A percentile compares a stretch with the other conserved stretches of the same genome.
phyloP scores from a whole-genome alignment of 2,888 invertebrate genomes.

The Drosophila anomelani region DNA sequence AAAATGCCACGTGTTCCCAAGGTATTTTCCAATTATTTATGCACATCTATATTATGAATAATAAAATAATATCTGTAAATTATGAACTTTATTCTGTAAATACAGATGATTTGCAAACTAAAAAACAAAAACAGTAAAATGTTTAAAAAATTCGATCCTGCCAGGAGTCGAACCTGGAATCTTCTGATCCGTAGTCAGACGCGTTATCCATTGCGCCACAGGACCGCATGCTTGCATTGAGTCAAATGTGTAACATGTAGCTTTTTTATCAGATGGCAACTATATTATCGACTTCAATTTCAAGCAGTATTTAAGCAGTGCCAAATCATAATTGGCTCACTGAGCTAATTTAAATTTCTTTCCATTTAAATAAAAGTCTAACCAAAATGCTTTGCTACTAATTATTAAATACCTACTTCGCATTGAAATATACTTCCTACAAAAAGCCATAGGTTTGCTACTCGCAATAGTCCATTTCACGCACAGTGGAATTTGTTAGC shows the following conservation, averaged over 20 bases:
- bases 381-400: not conserved
- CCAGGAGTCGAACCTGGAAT: conserved; percentile 84
- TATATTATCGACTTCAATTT: not conserved
- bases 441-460: no score
- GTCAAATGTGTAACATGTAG: not conserved
- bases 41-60: no score
- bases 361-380: not conserved
- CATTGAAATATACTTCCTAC: not conserved
- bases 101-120: no score
- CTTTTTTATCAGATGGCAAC: not conserved
- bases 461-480: not conserved
- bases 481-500: not conserved
- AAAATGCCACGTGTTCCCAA: no score
- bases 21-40: no score
- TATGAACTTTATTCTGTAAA: no score
- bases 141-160: conserved; percentile 72
- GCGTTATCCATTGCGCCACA: conserved; percentile 84
- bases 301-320: conserved; percentile 1
- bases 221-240: conserved; percentile 59
- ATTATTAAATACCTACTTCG: not conserved
- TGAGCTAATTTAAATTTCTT: not conserved
- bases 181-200: conserved; percentile 85
- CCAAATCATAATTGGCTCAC: not conserved
- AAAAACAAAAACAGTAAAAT: no score
- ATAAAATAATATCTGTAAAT: no score